Conservation (phyloP, 2,113 vertebrate genomes). For the Ptilorrhoa leucosticta region DNA sequence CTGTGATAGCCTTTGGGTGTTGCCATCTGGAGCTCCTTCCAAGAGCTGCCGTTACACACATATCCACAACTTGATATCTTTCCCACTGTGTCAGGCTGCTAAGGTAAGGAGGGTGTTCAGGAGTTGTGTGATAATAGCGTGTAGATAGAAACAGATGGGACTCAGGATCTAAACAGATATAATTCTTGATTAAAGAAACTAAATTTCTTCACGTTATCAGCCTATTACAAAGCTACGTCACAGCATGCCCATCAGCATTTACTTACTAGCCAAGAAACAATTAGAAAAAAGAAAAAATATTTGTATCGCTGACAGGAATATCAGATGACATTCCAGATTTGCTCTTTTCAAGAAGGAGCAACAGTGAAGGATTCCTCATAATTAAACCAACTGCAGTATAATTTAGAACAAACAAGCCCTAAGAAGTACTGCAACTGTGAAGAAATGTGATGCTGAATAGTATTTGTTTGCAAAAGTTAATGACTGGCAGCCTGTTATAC, state of each 20-base stretch:
- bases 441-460: not conserved
- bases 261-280: not conserved
- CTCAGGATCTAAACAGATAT: not conserved
- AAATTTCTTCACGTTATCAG: not conserved
- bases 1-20: not conserved
- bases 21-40: not conserved
- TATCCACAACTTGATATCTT: not conserved
- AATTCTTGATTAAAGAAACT: not conserved
- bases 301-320: not conserved
- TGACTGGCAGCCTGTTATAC: not conserved
- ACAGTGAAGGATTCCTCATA: not conserved
- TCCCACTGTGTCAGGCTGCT: not conserved
- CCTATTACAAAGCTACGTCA: not conserved
- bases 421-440: not conserved
- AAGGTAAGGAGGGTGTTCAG: not conserved
- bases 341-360: not conserved
- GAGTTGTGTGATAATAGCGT: fast-evolving
- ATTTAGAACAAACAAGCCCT: not conserved
- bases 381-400: not conserved
- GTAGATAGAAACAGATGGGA: not conserved
- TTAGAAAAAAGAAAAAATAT: not conserved
- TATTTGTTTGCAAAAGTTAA: not conserved
- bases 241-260: not conserved
- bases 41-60: fast-evolving
- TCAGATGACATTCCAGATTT: not conserved